Percentiles rank a stretch among this genome's conserved stretches.
Evolutionary conservation across 2,888 invertebrate species (phyloP).

Genomic region (Odontocolon sp.): DNA sequence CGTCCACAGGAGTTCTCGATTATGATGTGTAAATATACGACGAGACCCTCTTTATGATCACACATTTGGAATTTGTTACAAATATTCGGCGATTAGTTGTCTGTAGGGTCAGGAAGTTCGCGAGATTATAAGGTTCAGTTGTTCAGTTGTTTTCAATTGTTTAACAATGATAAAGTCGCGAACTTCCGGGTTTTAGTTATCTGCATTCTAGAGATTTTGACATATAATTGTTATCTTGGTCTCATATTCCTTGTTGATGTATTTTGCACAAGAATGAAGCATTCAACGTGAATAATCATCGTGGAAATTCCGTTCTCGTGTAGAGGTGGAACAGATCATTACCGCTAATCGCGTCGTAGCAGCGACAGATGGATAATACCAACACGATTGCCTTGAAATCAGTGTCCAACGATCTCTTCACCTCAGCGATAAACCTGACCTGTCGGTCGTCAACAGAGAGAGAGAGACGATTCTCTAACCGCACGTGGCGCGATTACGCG

Average conservation of each 20-base stretch:
- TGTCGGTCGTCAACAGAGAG: neutral
- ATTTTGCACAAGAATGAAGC: slow-evolving; percentile 5
- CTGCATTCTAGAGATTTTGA: too few relatives aligned
- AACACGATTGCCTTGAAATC: neutral
- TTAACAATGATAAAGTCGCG: too few relatives aligned
- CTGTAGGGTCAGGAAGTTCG: too few relatives aligned
- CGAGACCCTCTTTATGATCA: too few relatives aligned
- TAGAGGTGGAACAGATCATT: slow-evolving; percentile 7
- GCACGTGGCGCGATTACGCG: slow-evolving; percentile 20
- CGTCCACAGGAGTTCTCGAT: too few relatives aligned
- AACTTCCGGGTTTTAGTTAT: too few relatives aligned
- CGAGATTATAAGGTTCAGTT: too few relatives aligned
- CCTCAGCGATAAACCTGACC: slow-evolving; percentile 24
- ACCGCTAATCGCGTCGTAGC: neutral
- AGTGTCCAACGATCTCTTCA: slow-evolving; percentile 17
- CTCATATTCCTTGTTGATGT: too few relatives aligned
- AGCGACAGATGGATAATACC: neutral
- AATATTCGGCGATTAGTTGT: too few relatives aligned
- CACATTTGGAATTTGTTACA: slow-evolving; percentile 13
- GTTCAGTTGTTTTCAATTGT: too few relatives aligned
- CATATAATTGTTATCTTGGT: too few relatives aligned
- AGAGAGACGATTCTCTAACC: neutral
- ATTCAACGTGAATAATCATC: slow-evolving; percentile 9
- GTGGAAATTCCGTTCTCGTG: neutral
- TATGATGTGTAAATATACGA: too few relatives aligned